Base-by-base conservation (phyloP, 2,888 invertebrate species). In the Hermodice carunculata region DNA sequence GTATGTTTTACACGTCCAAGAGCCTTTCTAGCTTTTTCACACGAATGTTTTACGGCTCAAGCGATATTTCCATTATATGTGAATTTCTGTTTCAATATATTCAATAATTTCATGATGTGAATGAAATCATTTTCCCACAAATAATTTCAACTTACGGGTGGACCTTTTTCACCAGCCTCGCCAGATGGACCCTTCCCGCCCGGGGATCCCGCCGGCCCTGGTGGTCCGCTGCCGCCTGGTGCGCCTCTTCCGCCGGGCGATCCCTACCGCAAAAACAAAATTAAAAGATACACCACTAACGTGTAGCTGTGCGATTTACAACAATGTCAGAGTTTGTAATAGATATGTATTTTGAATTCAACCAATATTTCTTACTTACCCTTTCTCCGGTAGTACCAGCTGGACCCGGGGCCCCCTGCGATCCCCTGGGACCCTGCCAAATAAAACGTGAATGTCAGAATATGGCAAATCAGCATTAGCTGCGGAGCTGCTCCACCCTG, bases 321-420 rank as follows among this genome's bases (percentile, higher is more conserved):
- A n/a, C n/a, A n/a, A n/a, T n/a, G n/a, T n/a, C n/a, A n/a, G n/a
- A n/a, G n/a, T n/a, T n/a, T n/a, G n/a, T n/a, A n/a, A n/a, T n/a
- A n/a, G n/a, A n/a, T n/a, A n/a, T n/a, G n/a, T n/a, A n/a, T n/a
- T n/a, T n/a, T n/a, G n/a, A n/a, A n/a, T n/a, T n/a, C n/a, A n/a
- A n/a, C n/a, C n/a, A n/a, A n/a, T n/a, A n/a, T n/a, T n/a, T n/a
- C n/a, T 48, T 37, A 49, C 61, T 52, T 43, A 69, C 70, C 43
- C 70, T 52, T 32, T 69, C 69, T 22, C 70, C 70, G 1, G 66
- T 43, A 4, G 67, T 46, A 28, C 73, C 73, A n/a, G 61, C 44
- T 24, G 56, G 34, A 19, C 73, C 73, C 2, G 67, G 61, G 1
- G 58, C 51, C 17, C 73, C 73, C 44, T 60, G 62, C 49, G 42